Percentiles rank a stretch among this genome's conserved stretches.
phyloP scores from a whole-genome alignment of 2,113 vertebrate species.

The Dromiciops gliroides region DNA sequence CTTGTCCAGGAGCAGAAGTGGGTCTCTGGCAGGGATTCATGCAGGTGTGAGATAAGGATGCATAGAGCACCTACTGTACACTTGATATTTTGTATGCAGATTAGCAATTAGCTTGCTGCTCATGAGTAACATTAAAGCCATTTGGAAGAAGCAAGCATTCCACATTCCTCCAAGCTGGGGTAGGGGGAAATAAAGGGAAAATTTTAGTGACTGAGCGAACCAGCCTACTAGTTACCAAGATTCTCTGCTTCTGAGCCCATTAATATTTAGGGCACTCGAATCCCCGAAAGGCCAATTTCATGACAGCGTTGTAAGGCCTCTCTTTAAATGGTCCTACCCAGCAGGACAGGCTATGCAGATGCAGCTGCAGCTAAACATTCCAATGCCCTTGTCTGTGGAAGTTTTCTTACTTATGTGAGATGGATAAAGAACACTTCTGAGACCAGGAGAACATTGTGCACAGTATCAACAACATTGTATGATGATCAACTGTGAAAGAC shows the following conservation, averaged over 20 bases:
- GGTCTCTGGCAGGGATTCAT: background rate
- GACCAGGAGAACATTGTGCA: too few relatives aligned
- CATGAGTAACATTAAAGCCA: background rate
- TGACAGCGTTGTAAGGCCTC: background rate
- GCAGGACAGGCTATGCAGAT: background rate
- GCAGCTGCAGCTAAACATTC: background rate
- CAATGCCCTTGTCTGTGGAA: background rate
- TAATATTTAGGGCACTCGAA: constrained; percentile 1
- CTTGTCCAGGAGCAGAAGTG: background rate
- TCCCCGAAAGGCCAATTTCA: background rate
- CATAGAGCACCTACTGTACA: background rate
- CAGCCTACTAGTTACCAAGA: rapidly evolving
- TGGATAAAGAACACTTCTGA: background rate
- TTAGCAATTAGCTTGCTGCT: constrained; percentile 28
- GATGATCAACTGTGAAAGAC: too few relatives aligned
- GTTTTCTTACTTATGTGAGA: background rate
- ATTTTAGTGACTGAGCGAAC: background rate
- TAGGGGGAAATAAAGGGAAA: background rate
- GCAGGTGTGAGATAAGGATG: background rate
- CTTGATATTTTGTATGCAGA: background rate
- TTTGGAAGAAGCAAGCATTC: background rate
- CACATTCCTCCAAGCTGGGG: background rate
- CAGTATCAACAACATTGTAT: too few relatives aligned
- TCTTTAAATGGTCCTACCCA: background rate
- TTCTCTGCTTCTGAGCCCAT: background rate